Evolutionary conservation across 2,888 invertebrate species (phyloP), one percentile per base, ranked within the genome.

Genomic region (Eupithecia tripunctaria): DNA sequence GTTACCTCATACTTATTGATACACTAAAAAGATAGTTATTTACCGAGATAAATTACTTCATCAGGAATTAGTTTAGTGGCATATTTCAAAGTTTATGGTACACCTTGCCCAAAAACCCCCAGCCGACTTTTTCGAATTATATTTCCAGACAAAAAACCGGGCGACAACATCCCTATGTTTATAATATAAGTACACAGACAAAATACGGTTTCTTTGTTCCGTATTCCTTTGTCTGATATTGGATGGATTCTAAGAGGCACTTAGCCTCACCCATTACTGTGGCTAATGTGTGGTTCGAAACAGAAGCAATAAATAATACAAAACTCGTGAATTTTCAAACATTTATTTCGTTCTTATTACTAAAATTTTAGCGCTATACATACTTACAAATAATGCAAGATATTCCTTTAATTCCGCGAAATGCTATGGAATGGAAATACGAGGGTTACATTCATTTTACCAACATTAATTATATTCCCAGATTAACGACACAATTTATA

Each of bases 331-430:
- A 70, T 74, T 77, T 78, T 68, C 67, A 25, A 72, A 41, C 72
- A 51, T 68, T 79, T 79, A 80, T 79, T 80, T 76, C 72, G 73
- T 78, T 67, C 77, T 79, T 79, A 80, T 74, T 75, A 79, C 79
- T 75, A 79, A 76, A 80, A 79, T 80, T 80, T 80, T 70, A 78
- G 78, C 75, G 73, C 78, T 78, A 76, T 80, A 79, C 68, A 76
- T 74, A 78, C 78, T 78, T 78, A 78, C 74, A 81, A 74, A 69
- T 73, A 75, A 77, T 77, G 77, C 74, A 78, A 76, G 71, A 73
- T 67, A 74, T 77, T 75, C 68, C 71, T 76, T 71, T 71, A 71
- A 74, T 78, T 72, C 74, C 72, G 77, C 73, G 77, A 81, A 81
- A 81, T 80, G 79, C 81, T 76, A 78, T 77, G 76, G 78, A 78